Evolutionary conservation across 2,797 vertebrate species (phyloP).

Genomic region (Loris lydekkerianus): DNA sequence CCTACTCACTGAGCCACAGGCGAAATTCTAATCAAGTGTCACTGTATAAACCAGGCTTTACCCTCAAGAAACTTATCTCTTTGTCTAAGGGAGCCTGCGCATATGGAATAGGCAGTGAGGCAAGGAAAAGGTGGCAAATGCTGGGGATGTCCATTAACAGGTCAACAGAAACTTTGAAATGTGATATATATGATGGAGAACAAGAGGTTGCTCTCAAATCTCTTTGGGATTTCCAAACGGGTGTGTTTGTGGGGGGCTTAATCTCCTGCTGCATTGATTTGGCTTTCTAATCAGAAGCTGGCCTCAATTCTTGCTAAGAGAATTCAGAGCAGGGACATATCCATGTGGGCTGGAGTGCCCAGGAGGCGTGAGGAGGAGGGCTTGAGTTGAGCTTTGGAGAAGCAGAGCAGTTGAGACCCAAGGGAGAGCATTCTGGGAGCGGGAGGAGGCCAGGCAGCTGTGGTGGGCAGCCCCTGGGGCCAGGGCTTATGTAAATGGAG

Average conservation of each 20-base stretch:
- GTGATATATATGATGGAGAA: background rate
- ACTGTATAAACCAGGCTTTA: background rate
- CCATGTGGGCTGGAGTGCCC: rapidly evolving
- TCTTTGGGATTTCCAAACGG: background rate
- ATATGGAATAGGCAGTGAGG: background rate
- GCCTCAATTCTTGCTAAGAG: background rate
- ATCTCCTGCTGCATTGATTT: background rate
- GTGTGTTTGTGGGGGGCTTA: background rate
- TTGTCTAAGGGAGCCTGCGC: background rate
- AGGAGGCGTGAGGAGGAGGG: background rate
- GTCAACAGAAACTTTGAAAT: background rate
- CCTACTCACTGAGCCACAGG: too few relatives aligned
- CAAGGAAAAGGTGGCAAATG: background rate
- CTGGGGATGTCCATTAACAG: background rate
- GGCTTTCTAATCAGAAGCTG: background rate
- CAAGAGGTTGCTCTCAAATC: background rate
- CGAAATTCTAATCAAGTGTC: constrained; percentile 51
- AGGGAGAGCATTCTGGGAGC: background rate
- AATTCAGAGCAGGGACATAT: background rate
- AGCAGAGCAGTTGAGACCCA: too few relatives aligned
- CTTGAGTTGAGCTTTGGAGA: background rate
- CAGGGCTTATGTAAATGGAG: background rate
- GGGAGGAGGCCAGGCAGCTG: background rate
- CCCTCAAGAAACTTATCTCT: background rate
- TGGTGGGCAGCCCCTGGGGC: rapidly evolving